A percentile compares a stretch with the other conserved stretches of the same genome.
Evolutionary conservation across 2,888 invertebrate species (phyloP).

Genomic region (Meiosimyza decipiens): DNA sequence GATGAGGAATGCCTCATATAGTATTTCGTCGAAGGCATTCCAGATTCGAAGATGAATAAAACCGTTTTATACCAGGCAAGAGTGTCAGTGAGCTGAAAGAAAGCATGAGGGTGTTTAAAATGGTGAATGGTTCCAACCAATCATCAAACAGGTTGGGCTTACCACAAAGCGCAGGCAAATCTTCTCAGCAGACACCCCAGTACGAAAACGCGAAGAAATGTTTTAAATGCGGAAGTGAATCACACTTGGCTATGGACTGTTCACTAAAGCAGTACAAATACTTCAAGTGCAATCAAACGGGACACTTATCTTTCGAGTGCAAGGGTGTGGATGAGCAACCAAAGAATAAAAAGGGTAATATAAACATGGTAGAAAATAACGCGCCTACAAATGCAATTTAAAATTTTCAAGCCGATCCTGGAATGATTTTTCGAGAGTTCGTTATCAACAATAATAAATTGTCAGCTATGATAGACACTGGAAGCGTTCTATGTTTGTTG

Average conservation of each 20-base stretch:
- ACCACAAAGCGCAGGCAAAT: not conserved
- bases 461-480: not conserved
- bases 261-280: conserved; percentile 4
- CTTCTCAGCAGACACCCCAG: not conserved
- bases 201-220: conserved; percentile 1
- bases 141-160: not conserved
- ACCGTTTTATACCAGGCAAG: conserved; percentile 35
- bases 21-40: conserved; percentile 39
- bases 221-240: conserved; percentile 18
- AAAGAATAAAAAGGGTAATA: not conserved
- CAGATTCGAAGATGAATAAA: conserved; percentile 34
- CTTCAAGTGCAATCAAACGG: conserved; percentile 3
- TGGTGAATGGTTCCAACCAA: conserved; percentile 28
- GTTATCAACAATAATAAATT: not conserved
- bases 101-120: conserved; percentile 36
- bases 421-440: not conserved
- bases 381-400: not conserved
- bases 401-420: not conserved
- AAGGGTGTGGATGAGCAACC: not conserved
- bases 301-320: conserved; percentile 10
- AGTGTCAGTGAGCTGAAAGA: conserved; percentile 28
- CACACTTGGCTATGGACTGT: not conserved
- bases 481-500: not conserved
- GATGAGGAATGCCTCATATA: conserved; percentile 40
- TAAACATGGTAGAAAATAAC: not conserved